phyloP scores from a whole-genome alignment of 2,797 vertebrate species.

The Artibeus lituratus region DNA sequence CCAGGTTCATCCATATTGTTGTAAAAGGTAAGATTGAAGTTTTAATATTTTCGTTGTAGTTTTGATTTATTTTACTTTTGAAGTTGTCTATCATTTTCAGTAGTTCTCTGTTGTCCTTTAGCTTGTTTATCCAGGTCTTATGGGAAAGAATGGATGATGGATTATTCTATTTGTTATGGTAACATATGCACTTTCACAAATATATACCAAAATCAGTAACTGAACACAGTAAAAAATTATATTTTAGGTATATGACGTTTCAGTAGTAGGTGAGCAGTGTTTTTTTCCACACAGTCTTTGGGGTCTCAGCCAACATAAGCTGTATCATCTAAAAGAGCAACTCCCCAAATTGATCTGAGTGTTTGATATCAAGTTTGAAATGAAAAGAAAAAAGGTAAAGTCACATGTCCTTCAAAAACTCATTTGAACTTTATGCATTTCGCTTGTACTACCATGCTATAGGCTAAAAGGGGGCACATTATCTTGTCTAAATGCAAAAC shows the following conservation, averaged over 20 bases:
- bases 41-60: neutral
- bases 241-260: neutral
- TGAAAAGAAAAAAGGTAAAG: neutral
- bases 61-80: neutral
- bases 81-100: neutral
- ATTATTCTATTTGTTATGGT: neutral
- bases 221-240: neutral
- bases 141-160: neutral
- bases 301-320: neutral
- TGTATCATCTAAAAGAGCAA: neutral
- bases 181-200: neutral
- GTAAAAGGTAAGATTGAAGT: neutral
- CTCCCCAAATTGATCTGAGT: neutral
- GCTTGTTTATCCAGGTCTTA: neutral
- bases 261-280: neutral
- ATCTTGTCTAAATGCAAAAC: neutral
- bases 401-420: neutral
- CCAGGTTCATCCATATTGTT: neutral
- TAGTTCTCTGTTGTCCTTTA: neutral
- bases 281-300: neutral
- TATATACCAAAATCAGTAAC: neutral
- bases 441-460: neutral
- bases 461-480: neutral
- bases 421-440: neutral
- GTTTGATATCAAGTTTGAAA: neutral